Percentiles rank a stretch among this genome's conserved stretches.
Evolutionary conservation across 2,113 vertebrate genomes (phyloP).

Genomic region (Philantomba maxwellii): DNA sequence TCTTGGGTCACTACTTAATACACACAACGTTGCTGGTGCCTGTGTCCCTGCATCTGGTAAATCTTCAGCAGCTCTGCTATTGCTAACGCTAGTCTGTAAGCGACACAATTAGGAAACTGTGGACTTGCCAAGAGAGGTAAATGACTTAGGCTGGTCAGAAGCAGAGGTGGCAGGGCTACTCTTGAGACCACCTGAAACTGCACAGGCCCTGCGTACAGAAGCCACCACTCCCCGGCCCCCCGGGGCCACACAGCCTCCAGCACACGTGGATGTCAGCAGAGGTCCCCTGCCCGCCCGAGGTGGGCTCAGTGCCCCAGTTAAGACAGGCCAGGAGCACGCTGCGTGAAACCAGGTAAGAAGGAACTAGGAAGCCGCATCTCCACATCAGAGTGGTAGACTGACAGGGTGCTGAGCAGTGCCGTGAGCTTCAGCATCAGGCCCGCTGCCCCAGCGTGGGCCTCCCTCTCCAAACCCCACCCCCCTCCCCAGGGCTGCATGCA

Average conservation of each 20-base stretch:
- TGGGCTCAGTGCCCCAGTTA: not conserved
- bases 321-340: not conserved
- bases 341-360: not conserved
- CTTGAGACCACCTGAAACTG: not conserved
- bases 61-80: not conserved
- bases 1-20: not conserved
- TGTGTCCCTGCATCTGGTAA: not conserved
- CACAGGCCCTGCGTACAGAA: fast-evolving
- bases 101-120: not conserved
- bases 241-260: not conserved
- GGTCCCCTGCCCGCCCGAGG: not conserved
- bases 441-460: fast-evolving
- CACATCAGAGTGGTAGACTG: not conserved
- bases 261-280: not conserved
- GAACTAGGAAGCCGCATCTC: not conserved
- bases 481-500: not conserved
- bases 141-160: not conserved
- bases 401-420: fast-evolving
- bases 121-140: not conserved
- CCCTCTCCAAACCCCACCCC: not conserved
- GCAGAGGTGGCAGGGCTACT: not conserved
- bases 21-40: not conserved
- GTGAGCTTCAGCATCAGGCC: too few relatives aligned
- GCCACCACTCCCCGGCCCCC: not conserved
- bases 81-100: not conserved